phyloP scores from a whole-genome alignment of 2,797 vertebrate species.

The Apodemus agrarius region DNA sequence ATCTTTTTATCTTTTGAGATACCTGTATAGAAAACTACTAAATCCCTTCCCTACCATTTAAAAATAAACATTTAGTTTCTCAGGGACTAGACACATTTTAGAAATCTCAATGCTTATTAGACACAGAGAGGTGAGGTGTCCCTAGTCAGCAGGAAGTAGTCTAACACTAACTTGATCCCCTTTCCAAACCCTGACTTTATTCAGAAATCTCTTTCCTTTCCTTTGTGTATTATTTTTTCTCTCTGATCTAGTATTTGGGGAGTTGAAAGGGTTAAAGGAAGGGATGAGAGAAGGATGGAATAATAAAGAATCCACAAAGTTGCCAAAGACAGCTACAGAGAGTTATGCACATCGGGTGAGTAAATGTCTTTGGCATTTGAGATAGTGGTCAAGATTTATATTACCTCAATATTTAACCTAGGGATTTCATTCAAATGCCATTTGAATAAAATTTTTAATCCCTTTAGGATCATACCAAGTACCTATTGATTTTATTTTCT shows the following conservation, averaged over 20 bases:
- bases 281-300: neutral
- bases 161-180: neutral
- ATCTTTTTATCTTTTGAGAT: neutral
- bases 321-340: neutral
- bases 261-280: neutral
- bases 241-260: neutral
- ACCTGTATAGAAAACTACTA: neutral
- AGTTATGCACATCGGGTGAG: neutral
- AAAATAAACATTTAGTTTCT: neutral
- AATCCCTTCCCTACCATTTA: neutral
- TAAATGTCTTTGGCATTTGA: neutral
- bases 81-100: neutral
- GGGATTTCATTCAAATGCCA: neutral
- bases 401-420: neutral
- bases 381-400: neutral
- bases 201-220: neutral
- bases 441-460: neutral
- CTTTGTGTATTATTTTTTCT: neutral
- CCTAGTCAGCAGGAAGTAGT: neutral
- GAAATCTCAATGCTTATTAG: neutral
- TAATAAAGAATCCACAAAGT: neutral
- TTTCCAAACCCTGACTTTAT: neutral
- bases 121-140: neutral
- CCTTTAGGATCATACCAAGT: neutral
- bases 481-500: neutral